Conservation (phyloP, 2,888 invertebrate species). For the Lepidochrysops patricia region DNA sequence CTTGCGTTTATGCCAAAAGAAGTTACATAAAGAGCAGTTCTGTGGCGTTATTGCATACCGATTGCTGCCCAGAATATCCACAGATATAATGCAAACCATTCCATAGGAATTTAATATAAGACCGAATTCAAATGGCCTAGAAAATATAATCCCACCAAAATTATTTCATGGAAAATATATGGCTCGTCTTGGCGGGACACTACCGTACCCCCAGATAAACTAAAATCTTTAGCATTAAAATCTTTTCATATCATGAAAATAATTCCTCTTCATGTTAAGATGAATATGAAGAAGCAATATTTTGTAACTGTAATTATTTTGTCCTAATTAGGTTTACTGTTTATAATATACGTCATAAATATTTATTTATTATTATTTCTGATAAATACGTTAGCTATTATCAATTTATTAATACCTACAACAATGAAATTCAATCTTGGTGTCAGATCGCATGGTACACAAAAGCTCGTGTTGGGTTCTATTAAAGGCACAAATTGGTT, state of each 20-base stretch:
- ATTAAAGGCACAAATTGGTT: neutral
- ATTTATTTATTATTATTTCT: too few relatives aligned
- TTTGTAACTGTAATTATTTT: too few relatives aligned
- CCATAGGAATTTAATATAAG: neutral
- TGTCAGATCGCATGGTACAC: neutral
- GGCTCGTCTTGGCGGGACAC: too few relatives aligned
- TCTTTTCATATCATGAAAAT: too few relatives aligned
- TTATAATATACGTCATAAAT: neutral
- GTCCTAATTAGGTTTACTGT: neutral
- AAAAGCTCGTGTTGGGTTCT: neutral
- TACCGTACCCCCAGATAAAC: too few relatives aligned
- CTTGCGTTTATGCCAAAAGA: slow-evolving; percentile 20
- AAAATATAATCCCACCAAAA: too few relatives aligned
- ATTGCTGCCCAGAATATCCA: neutral
- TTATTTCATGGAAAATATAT: too few relatives aligned
- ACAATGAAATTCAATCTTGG: neutral
- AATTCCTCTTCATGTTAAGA: too few relatives aligned
- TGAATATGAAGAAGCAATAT: too few relatives aligned
- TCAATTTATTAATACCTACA: neutral
- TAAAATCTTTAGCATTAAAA: too few relatives aligned
- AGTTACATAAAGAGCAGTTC: slow-evolving; percentile 12
- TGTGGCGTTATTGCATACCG: neutral
- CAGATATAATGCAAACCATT: neutral
- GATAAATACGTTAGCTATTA: neutral
- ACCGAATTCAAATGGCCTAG: neutral